Base-by-base conservation (phyloP, 2,888 invertebrate species). In the Scelioninae gen. 1 region DNA sequence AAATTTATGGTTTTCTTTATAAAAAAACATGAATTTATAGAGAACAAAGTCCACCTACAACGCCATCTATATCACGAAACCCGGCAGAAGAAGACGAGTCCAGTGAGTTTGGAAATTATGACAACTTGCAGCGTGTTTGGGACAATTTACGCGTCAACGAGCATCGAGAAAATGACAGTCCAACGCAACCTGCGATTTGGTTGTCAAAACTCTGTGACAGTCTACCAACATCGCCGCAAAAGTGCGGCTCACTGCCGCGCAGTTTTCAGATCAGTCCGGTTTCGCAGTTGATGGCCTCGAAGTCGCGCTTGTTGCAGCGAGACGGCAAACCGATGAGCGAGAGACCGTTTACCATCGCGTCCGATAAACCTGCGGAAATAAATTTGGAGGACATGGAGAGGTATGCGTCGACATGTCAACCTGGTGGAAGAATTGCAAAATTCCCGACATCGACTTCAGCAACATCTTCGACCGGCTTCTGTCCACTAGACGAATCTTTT, bases 231-330 rank as follows among this genome's bases (percentile, higher is more conserved):
- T 94, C 94, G 0, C 93, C 94, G 66, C 94, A 95, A 88, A 96
- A 96, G 90, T 95, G 96, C 11, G 96, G 96, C 23, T 96, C 96
- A 0, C 91, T 96, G 69, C 96, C 96, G 0, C 93, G 96, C 86
- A 96, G 96, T 87, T 96, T 96, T 87, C 96, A 96, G 92, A 94
- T 95, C 86, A 93, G 93, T 66, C 93, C 94, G 45, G 93, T 94
- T 31, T 92, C 87, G 58, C 92, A 92, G 82, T 89, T 93, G 90
- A 92, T 93, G 79, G 93, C 88, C 40, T 11, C 40, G 5, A 90
- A 92, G 78, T 88, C 89, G 4, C 86, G 90, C 0, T 94, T 94
- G 87, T 88, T 94, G 9, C 94, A 94, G 69, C 93, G 94, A 87
- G 94, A 94, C 60, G 94, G 94, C 0, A 95, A 94, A 89, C 94